These are phyloP conservation scores for Acanthurus lineatus DNA, from an alignment of 2,797 vertebrate species.

Conservation along the genomic window DNA sequence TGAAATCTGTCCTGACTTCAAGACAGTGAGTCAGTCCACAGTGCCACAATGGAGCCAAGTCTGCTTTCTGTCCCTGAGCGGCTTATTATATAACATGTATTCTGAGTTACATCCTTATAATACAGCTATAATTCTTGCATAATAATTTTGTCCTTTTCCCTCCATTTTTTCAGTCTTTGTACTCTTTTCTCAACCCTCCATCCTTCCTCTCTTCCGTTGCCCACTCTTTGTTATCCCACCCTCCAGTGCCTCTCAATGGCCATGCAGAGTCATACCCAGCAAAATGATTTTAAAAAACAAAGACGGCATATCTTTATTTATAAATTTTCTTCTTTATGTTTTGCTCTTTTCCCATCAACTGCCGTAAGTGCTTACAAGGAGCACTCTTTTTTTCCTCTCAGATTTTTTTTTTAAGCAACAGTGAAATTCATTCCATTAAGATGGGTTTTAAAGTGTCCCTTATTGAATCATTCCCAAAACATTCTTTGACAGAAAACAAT, in stretches of 20 bases:
- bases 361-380: not conserved
- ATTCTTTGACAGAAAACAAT: conserved; percentile 20
- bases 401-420: conserved; percentile 2
- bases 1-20: conserved; percentile 28
- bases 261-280: conserved; percentile 11
- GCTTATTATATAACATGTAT: conserved; percentile 38
- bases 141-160: conserved; percentile 29
- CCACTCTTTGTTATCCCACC: conserved; percentile 27
- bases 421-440: not conserved
- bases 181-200: not conserved
- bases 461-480: conserved; percentile 12
- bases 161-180: conserved; percentile 4
- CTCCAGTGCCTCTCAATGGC: conserved; percentile 45
- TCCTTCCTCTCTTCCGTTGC: not conserved
- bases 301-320: not conserved
- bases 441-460: not conserved
- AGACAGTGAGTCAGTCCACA: conserved; percentile 21
- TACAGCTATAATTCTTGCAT: conserved; percentile 24
- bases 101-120: conserved; percentile 19
- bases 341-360: not conserved
- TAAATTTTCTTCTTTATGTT: conserved; percentile 6
- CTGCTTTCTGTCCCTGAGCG: conserved; percentile 25
- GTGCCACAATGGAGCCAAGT: conserved; percentile 7
- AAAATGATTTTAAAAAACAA: not conserved
- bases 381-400: not conserved